Evolutionary conservation across 2,797 vertebrate genomes (phyloP), one percentile per base, ranked within the genome.

Genomic region (Harpagifer antarcticus): DNA sequence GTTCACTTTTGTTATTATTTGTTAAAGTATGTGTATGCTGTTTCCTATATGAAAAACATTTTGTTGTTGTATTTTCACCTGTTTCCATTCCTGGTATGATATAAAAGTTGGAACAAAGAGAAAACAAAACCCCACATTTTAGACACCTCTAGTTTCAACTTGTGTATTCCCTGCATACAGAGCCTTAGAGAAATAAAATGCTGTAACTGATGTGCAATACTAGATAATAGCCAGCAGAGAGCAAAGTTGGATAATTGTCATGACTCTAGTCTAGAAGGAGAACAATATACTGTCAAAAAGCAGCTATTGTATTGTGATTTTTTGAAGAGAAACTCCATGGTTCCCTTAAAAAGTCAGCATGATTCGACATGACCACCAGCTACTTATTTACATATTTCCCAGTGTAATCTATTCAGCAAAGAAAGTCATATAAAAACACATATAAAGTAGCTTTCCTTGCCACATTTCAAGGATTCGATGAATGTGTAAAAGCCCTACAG

Each of bases 221-320:
- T 76, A 55, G 31, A 78, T 55, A 87, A 75, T 57, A 55, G 57
- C 93, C 94, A 94, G 86, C 88, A 94, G 94, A 93, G 92, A 83
- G 92, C 89, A 93, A 90, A 90, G 88, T 88, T 89, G 81, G 84
- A 85, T 73, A 88, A 88, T 83, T 83, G 73, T 77, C 77, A 82
- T 57, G 8, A 10, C 37, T 68, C 16, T 50, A 56, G 49, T 68
- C 16, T 50, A 56, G 49, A 17, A 49, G 3, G n/a, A 33, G 40
- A 67, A 74, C 49, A 27, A 60, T 16, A 70, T 56, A 27, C 27
- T 27, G 31, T 68, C 40, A 78, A 81, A 52, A 19, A 27, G 4
- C 3, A 4, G 6, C 8, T 3, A 33, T 9, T 44, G 56, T 70
- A 66, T 16, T 66, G 67, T 52, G 2, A 52, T 70, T 79, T 49